Evolutionary conservation across 2,888 invertebrate genomes (phyloP), one percentile per base, ranked within the genome.

Genomic region (Arrhopalites spinosus): DNA sequence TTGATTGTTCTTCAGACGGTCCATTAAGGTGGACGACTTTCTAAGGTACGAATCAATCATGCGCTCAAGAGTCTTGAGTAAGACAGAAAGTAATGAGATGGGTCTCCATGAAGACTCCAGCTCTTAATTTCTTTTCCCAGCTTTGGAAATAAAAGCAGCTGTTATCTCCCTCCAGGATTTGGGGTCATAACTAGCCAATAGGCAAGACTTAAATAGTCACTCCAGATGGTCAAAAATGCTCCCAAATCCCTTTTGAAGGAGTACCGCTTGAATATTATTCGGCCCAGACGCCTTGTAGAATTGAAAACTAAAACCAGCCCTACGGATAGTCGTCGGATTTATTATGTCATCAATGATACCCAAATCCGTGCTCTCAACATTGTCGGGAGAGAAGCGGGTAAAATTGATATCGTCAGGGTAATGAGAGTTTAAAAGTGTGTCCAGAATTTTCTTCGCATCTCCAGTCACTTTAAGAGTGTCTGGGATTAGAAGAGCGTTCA

Each of bases 111-210:
- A 25, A 11, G 29, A 66, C 17, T 11, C 27, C 23, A 8, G 47
- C n/a, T 53, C 50, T 45, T 79, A 78, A 25, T 72, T 71, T 15
- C 36, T 15, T 23, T 76, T 79, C 0, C 70, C 74, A 13, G 77
- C 75, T 69, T 77, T 80, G 7, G 77, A 76, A 25, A 80, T n/a
- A 59, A 79, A 78, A 20, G 74, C 47, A 0, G 76, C 67, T 29
- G 47, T 43, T 3, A 47, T 20, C 20, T 47, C 1, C n/a, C 74
- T 29, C 66, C 70, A 74, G 11, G 15, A 11, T 11, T 7, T 11
- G 8, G 70, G 69, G 1, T 63, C 36, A 29, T 61, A 74, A 1
- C 74, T 69, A 23, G 25, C n/a, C 15, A 23, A 17, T n/a, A 77
- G 25, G 50, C 77, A 69, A 17, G 69, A 45, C 17, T 27, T 64